Evolutionary conservation across 1,140 invertebrate genomes (phyloP).

Genomic region (Mya arenaria): DNA sequence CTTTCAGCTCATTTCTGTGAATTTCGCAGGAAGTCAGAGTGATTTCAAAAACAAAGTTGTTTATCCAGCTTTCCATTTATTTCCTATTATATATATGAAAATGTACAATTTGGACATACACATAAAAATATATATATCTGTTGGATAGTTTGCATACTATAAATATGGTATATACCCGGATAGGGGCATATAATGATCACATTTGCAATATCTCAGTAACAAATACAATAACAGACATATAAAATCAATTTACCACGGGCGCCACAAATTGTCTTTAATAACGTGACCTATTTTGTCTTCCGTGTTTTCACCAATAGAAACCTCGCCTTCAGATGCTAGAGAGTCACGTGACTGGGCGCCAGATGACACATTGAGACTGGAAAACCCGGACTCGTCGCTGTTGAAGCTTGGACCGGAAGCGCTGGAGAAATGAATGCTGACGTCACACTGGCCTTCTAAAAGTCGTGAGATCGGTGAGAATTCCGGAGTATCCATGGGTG

Average conservation of each 20-base stretch:
- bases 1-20: no score
- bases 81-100: no score
- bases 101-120: no score
- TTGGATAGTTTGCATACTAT: no score
- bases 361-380: not conserved
- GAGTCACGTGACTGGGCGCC: not conserved
- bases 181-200: no score
- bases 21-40: no score
- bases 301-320: not conserved
- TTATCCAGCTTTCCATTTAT: no score
- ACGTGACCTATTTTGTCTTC: not conserved
- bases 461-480: not conserved
- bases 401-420: not conserved
- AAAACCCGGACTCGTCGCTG: not conserved
- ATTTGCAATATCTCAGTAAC: no score
- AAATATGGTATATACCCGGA: no score
- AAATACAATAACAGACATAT: no score
- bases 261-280: not conserved
- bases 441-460: not conserved
- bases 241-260: not conserved
- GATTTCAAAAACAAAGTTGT: no score
- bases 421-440: not conserved
- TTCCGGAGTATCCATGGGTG: not conserved
- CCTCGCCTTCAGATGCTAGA: not conserved
- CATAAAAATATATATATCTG: no score